These are phyloP conservation scores for Arge pagana DNA, from an alignment of 2,888 invertebrate genomes.

Conservation along the genomic window DNA sequence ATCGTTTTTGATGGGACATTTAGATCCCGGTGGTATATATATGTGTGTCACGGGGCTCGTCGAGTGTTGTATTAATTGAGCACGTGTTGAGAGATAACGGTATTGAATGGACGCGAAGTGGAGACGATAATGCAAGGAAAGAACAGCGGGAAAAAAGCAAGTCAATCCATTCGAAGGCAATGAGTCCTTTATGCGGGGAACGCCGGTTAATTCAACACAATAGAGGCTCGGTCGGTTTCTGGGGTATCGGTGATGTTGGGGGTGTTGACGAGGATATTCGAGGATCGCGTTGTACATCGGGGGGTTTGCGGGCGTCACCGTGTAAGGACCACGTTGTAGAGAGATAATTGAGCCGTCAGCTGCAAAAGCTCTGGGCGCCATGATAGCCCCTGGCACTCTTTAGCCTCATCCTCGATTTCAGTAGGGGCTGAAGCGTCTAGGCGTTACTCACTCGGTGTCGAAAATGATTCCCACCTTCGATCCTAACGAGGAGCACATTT, in stretches of 20 bases:
- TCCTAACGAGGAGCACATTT: too few species aligned
- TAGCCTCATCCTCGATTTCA: slow-evolving; percentile 25
- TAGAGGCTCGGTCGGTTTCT: slow-evolving; percentile 10
- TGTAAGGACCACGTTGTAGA: slow-evolving; percentile 40
- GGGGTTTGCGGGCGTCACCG: slow-evolving; percentile 47
- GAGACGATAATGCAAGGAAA: too few species aligned
- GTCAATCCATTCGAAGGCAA: slow-evolving; percentile 48
- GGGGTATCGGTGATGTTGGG: slow-evolving; percentile 5
- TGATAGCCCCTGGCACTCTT: slow-evolving; percentile 37
- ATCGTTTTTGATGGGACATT: too few species aligned
- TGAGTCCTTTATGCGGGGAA: slow-evolving; percentile 39
- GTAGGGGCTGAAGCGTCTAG: too few species aligned
- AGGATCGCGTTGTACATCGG: slow-evolving; percentile 16
- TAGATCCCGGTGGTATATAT: too few species aligned
- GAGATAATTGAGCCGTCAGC: slow-evolving; percentile 58
- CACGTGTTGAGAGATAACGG: too few species aligned
- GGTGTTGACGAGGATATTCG: slow-evolving; percentile 8
- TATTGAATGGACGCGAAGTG: too few species aligned
- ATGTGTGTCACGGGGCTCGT: too few species aligned
- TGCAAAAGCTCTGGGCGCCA: slow-evolving; percentile 50
- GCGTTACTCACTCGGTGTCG: slow-evolving; percentile 34
- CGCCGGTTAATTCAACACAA: slow-evolving; percentile 16
- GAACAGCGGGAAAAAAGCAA: slow-evolving; percentile 30
- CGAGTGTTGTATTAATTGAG: too few species aligned
- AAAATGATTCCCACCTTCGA: too few species aligned